Evolutionary conservation across 1,140 invertebrate genomes (phyloP).

Genomic region (Euura saliciscinereae): DNA sequence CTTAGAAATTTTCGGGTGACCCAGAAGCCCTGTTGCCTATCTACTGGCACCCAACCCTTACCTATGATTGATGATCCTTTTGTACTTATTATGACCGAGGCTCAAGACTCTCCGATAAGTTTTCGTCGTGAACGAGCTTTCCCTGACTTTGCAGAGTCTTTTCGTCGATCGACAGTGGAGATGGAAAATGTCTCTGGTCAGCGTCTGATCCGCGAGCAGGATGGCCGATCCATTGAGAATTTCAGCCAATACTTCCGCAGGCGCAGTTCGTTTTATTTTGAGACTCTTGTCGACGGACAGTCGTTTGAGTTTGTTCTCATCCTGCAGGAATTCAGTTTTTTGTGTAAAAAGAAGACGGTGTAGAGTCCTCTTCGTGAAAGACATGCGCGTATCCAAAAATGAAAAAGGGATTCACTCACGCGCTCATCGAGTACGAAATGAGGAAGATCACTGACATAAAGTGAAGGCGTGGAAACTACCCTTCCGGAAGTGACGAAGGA

Average conservation of each 20-base stretch:
- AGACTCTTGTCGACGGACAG: neutral
- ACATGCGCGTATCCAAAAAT: neutral
- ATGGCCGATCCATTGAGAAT: neutral
- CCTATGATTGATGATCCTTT: neutral
- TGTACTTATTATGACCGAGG: neutral
- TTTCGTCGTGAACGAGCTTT: neutral
- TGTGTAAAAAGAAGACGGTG: too few species aligned
- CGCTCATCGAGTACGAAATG: neutral
- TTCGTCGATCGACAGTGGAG: neutral
- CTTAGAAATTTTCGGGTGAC: too few species aligned
- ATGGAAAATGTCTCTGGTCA: constrained; percentile 3
- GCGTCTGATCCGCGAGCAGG: neutral
- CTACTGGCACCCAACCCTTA: neutral
- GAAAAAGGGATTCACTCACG: neutral
- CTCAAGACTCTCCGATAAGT: neutral
- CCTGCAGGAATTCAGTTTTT: neutral
- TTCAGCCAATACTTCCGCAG: neutral
- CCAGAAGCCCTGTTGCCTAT: too few species aligned
- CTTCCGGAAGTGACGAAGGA: neutral
- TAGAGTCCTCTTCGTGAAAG: neutral
- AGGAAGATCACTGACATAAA: neutral
- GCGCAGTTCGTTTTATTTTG: neutral
- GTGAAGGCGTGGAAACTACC: neutral
- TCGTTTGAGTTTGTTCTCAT: neutral
- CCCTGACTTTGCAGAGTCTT: neutral